phyloP scores from a whole-genome alignment of 2,797 vertebrate species.

The Protonibea diacanthus region DNA sequence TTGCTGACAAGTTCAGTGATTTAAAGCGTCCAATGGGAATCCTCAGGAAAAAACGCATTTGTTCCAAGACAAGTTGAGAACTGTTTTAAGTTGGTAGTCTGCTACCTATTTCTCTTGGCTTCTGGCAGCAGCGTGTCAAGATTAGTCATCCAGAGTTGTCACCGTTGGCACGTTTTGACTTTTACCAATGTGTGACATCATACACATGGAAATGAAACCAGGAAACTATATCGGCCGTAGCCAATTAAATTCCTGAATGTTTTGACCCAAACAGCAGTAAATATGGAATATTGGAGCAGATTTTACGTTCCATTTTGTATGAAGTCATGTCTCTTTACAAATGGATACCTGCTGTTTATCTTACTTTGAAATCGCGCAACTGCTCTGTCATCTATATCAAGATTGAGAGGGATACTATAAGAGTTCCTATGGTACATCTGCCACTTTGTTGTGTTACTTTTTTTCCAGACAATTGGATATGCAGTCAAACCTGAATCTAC shows the following conservation, averaged over 20 bases:
- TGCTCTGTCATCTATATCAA: constrained; percentile 1
- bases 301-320: constrained; percentile 44
- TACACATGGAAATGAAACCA: constrained; percentile 65
- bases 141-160: constrained; percentile 69
- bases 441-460: background rate
- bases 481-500: constrained; percentile 22
- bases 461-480: background rate
- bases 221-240: constrained; percentile 54
- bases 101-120: constrained; percentile 58
- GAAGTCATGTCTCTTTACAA: constrained; percentile 64
- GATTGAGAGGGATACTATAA: background rate
- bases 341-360: constrained; percentile 55
- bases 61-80: constrained; percentile 41
- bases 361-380: background rate
- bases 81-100: constrained; percentile 18
- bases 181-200: constrained; percentile 71
- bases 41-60: constrained; percentile 30
- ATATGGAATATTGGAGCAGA: constrained; percentile 63
- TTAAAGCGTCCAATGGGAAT: constrained; percentile 52
- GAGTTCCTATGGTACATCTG: background rate
- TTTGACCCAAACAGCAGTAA: constrained; percentile 66
- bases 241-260: constrained; percentile 53
- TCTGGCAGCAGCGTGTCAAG: constrained; percentile 40
- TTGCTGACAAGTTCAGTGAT: constrained; percentile 57
- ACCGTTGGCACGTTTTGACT: constrained; percentile 53